Percentiles rank a stretch among this genome's conserved stretches.
These are phyloP conservation scores for Nasua narica DNA, from an alignment of 2,797 vertebrate genomes.

Conservation along the genomic window DNA sequence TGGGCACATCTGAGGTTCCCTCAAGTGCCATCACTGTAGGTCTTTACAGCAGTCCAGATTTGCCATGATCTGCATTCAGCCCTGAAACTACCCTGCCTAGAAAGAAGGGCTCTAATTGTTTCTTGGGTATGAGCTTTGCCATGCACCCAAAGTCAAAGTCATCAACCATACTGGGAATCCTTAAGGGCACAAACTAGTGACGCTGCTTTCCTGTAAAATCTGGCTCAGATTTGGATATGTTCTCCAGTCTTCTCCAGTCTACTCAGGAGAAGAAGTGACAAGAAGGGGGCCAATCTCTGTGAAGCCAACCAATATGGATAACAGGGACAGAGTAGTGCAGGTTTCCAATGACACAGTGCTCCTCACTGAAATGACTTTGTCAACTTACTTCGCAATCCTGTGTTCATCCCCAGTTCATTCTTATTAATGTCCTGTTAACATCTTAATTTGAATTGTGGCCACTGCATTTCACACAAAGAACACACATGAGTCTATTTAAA, in stretches of 20 bases:
- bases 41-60: not conserved
- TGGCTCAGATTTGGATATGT: not conserved
- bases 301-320: not conserved
- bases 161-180: not conserved
- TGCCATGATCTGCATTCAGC: not conserved
- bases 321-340: not conserved
- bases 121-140: not conserved
- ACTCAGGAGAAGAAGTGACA: not conserved
- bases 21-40: not conserved
- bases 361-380: conserved; percentile 14
- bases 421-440: conserved; percentile 26
- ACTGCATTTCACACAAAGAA: conserved; percentile 29
- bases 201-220: not conserved
- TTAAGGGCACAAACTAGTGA: not conserved
- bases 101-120: not conserved
- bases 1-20: not conserved
- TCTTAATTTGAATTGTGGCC: conserved; percentile 41
- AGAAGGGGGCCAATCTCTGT: not conserved
- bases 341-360: not conserved
- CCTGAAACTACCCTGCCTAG: not conserved
- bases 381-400: conserved; percentile 10
- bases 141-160: not conserved
- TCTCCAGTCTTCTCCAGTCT: not conserved
- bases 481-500: conserved; percentile 41
- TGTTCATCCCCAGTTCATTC: conserved; percentile 36